These are phyloP conservation scores for Schizothorax lantsangensis DNA, from an alignment of 2,797 vertebrate genomes.

Conservation along the genomic window DNA sequence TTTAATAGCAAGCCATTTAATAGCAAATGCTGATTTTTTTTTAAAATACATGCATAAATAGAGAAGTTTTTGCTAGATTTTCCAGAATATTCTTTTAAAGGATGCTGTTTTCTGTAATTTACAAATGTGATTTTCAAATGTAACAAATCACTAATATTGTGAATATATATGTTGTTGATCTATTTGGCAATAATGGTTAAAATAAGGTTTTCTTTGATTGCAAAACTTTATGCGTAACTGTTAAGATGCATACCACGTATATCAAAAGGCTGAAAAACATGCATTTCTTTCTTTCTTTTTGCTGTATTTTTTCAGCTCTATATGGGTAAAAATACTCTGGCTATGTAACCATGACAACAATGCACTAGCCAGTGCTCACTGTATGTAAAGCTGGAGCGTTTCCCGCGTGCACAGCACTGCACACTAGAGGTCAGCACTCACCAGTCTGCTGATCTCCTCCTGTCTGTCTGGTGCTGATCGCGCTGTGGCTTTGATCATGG, in stretches of 20 bases:
- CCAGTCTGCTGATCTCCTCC: slow-evolving; percentile 97
- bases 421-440: slow-evolving; percentile 69
- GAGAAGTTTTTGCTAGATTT: too few relatives aligned
- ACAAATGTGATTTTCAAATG: too few relatives aligned
- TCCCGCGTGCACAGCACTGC: not conserved
- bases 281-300: not conserved
- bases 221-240: not conserved
- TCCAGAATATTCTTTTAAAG: too few relatives aligned
- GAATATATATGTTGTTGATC: too few relatives aligned
- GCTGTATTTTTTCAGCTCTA: not conserved
- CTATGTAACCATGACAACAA: slow-evolving; percentile 1
- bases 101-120: too few relatives aligned
- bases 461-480: slow-evolving; percentile 96
- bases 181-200: not conserved
- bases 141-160: too few relatives aligned
- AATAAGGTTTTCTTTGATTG: not conserved
- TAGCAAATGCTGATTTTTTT: too few relatives aligned
- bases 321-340: slow-evolving; percentile 3
- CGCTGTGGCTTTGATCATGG: slow-evolving; percentile 99
- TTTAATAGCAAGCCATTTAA: too few relatives aligned
- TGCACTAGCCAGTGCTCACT: not conserved
- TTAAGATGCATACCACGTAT: not conserved
- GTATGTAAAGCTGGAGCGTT: not conserved
- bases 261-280: not conserved
- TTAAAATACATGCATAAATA: too few relatives aligned